Base-by-base conservation (phyloP, 2,797 vertebrate species). In the Phoxinus dragarum region DNA sequence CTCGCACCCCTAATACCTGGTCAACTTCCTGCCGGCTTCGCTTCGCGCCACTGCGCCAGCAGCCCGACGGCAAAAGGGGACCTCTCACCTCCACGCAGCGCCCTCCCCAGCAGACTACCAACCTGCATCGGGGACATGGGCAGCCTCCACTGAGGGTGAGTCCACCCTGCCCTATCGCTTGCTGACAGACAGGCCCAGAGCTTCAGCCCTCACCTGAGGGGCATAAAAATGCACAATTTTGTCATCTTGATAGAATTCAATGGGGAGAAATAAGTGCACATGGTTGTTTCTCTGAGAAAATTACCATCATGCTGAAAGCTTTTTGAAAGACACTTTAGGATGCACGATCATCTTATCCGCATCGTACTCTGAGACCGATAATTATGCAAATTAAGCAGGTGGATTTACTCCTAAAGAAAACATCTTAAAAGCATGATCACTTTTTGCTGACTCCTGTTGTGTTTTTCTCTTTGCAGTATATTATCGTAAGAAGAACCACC, bases 401-500 rank as follows among this genome's bases (percentile, higher is more conserved):
- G 74, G n/a, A 84, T 36, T 38, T 17, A 82, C 67, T 27, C 42
- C 31, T 67, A 23, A 59, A 59, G 40, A 73, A 3, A 73, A 14
- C 54, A 31, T 21, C 21, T 11, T 23, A 68, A 77, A 84, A 84
- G 27, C 23, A 54, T 54, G 16, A 61, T 61, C 40, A 23, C 59
- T 84, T 81, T 16, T 87, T 66, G 84, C 56, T 80, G 66, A 67
- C 27, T 79, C 90, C 73, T 88, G 59, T 69, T 49, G 81, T 79
- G 52, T 80, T 72, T 64, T 47, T 86, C 49, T 47, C 44, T 59
- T 52, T 88, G 73, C 85, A 98, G 97, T 97, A 93, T 98, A 97
- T 91, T 96, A 96, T 90, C 95, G 96, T 59, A 97, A 95, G 93
- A 97, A 97, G 89, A 96, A 96, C 86, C 92, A 97, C 69, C 91